These are phyloP conservation scores for Diaphora mendica DNA, from an alignment of 2,888 invertebrate genomes.

Conservation along the genomic window DNA sequence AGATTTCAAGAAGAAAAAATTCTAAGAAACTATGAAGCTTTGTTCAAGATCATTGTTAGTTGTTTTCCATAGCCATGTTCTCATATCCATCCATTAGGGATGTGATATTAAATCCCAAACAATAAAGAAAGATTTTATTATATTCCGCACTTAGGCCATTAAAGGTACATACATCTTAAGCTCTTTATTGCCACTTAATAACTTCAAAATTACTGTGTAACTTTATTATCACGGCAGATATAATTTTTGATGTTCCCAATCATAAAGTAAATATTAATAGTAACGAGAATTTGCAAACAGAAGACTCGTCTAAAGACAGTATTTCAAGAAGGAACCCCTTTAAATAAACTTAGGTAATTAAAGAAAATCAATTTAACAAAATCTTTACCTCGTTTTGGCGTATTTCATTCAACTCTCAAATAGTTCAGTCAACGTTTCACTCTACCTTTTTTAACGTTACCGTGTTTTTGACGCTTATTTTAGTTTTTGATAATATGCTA, in stretches of 20 bases:
- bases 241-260: not conserved
- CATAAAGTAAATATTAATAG: not conserved
- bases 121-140: not conserved
- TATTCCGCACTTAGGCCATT: not conserved
- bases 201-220: not conserved
- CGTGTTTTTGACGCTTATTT: too few relatives aligned
- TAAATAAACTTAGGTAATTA: too few relatives aligned
- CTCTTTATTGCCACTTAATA: constrained; percentile 1
- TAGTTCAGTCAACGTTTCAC: too few relatives aligned
- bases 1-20: not conserved
- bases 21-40: not conserved
- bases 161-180: not conserved
- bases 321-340: not conserved
- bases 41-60: constrained; percentile 9
- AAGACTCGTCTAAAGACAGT: too few relatives aligned
- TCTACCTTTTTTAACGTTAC: too few relatives aligned
- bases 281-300: not conserved
- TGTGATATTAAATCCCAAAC: constrained; percentile 12
- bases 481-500: too few relatives aligned
- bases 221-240: not conserved
- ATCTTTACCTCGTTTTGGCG: too few relatives aligned
- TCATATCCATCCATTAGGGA: constrained; percentile 1
- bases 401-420: too few relatives aligned
- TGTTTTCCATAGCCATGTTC: constrained; percentile 7
- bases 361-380: too few relatives aligned